These are phyloP conservation scores for Lepidurus arcticus DNA, from an alignment of 1,140 invertebrate genomes.

Conservation along the genomic window DNA sequence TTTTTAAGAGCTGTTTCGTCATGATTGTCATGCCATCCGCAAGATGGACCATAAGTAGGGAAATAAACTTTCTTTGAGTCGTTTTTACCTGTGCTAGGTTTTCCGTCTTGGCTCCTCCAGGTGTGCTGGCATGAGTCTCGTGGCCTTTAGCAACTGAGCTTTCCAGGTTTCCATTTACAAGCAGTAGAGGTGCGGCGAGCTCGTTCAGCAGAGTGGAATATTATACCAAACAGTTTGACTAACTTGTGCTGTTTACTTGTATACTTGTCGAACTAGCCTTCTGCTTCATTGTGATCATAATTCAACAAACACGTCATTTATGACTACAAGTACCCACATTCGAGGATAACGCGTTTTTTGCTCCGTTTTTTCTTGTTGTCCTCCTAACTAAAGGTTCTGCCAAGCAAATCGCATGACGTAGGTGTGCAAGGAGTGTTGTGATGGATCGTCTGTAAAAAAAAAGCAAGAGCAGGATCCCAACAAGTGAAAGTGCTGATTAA, in stretches of 20 bases:
- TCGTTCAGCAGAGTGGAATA: background rate
- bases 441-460: background rate
- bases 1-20: background rate
- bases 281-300: background rate
- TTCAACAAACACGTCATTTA: background rate
- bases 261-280: background rate
- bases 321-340: background rate
- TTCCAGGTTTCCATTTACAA: background rate
- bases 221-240: background rate
- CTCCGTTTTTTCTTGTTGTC: background rate
- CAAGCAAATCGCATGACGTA: background rate
- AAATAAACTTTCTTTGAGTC: background rate
- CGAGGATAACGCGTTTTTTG: background rate
- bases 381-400: background rate
- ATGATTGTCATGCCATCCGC: background rate
- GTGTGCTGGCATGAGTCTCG: background rate
- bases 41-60: background rate
- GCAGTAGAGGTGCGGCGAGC: slow-evolving; percentile 5
- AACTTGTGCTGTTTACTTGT: slow-evolving; percentile 1
- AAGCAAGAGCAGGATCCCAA: background rate
- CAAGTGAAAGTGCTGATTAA: background rate
- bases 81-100: background rate
- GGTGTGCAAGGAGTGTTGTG: background rate
- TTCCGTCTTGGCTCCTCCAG: slow-evolving; percentile 11
- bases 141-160: slow-evolving; percentile 9